These are phyloP conservation scores for Tigriopus japonicus DNA, from an alignment of 1,140 invertebrate genomes.

Conservation along the genomic window DNA sequence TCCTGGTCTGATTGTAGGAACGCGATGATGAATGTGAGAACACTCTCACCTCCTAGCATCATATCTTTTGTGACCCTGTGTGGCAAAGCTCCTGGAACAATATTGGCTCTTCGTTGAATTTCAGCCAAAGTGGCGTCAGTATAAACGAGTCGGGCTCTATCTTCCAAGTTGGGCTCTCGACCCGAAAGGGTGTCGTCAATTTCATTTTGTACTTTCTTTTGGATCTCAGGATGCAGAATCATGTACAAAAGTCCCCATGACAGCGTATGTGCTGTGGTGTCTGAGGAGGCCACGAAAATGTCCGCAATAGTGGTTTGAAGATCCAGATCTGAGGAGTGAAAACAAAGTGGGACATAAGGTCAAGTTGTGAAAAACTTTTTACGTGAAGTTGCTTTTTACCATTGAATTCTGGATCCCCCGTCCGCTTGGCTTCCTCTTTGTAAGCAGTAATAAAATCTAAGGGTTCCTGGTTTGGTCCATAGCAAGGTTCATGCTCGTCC, in stretches of 20 bases:
- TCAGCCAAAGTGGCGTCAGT: slow-evolving; percentile 48
- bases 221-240: slow-evolving; percentile 15
- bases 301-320: slow-evolving; percentile 17
- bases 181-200: slow-evolving; percentile 13
- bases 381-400: no score
- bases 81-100: slow-evolving; percentile 8
- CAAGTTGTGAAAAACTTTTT: no score
- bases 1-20: not conserved
- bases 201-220: slow-evolving; percentile 15
- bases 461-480: slow-evolving; percentile 21
- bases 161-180: slow-evolving; percentile 2
- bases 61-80: slow-evolving; percentile 5
- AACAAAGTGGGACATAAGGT: no score
- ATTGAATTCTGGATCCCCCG: no score
- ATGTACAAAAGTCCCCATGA: slow-evolving; percentile 16
- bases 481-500: slow-evolving; percentile 22
- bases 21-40: no score
- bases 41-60: not conserved
- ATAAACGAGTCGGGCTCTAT: slow-evolving; percentile 28
- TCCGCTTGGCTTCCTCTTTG: not conserved
- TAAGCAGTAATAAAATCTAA: slow-evolving; percentile 25
- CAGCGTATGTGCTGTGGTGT: slow-evolving; percentile 15
- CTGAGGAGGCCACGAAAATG: slow-evolving; percentile 16
- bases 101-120: slow-evolving; percentile 36
- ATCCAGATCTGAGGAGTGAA: slow-evolving; percentile 15